These are phyloP conservation scores for Lithodes maja DNA, from an alignment of 2,888 invertebrate species.

Conservation along the genomic window DNA sequence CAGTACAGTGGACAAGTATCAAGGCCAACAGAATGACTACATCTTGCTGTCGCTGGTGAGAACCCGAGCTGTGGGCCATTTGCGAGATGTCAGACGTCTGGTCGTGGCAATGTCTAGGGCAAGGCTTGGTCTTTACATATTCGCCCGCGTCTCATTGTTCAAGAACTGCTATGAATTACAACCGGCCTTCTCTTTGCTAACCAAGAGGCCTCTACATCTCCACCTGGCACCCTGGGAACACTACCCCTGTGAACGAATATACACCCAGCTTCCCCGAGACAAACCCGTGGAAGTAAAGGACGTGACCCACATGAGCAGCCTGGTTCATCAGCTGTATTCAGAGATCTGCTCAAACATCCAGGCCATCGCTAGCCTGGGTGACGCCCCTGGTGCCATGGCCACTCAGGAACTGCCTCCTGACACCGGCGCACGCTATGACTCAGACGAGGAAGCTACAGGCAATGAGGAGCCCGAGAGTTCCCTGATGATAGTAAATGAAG, in stretches of 20 bases:
- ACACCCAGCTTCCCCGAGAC: constrained; percentile 75
- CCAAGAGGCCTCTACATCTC: constrained; percentile 86
- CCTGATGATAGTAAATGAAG: constrained; percentile 68
- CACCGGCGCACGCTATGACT: constrained; percentile 69
- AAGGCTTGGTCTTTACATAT: constrained; percentile 95
- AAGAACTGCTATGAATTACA: constrained; percentile 97
- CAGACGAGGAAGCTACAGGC: constrained; percentile 62
- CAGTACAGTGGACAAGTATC: constrained; percentile 97
- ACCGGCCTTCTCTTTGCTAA: constrained; percentile 94
- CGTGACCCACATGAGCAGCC: constrained; percentile 69
- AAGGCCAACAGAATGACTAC: constrained; percentile 99
- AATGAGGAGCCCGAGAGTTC: constrained; percentile 42
- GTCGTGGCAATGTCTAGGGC: constrained; percentile 99
- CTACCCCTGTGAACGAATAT: constrained; percentile 81
- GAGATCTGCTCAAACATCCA: constrained; percentile 64
- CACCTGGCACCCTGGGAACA: constrained; percentile 87
- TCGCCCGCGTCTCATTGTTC: constrained; percentile 94
- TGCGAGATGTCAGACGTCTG: constrained; percentile 95
- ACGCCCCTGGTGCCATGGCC: constrained; percentile 63
- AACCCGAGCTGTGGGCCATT: constrained; percentile 97
- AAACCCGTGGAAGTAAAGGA: constrained; percentile 74
- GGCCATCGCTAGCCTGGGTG: constrained; percentile 38
- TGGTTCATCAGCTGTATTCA: constrained; percentile 68
- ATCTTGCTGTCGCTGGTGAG: constrained; percentile 96
- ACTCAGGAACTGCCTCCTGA: constrained; percentile 63